phyloP scores from a whole-genome alignment of 2,113 vertebrate species.

The Motacilla tschutschensis region DNA sequence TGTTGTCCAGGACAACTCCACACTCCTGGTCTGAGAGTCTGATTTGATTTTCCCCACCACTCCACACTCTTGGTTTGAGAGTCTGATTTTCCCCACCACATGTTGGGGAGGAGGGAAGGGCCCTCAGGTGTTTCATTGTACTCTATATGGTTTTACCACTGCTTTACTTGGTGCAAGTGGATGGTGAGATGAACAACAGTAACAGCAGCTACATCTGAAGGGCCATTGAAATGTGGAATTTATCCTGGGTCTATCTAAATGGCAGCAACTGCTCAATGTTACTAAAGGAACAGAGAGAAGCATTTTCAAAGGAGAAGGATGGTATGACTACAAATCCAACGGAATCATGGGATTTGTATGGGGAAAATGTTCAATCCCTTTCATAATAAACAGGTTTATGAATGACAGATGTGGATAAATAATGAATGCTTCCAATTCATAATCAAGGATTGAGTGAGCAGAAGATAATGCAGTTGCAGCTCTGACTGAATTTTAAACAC shows the following conservation, averaged over 20 bases:
- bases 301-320: constrained; percentile 18
- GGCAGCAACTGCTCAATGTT: background rate
- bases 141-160: background rate
- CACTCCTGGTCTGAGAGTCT: background rate
- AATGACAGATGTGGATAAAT: constrained; percentile 43
- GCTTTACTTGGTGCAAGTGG: background rate
- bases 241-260: background rate
- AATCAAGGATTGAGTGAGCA: background rate
- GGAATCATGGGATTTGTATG: constrained; percentile 21
- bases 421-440: constrained; percentile 6
- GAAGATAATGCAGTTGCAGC: background rate
- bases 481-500: constrained; percentile 28
- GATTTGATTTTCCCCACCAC: background rate
- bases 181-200: rapidly evolving
- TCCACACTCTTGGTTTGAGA: background rate
- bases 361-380: constrained; percentile 11
- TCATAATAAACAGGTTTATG: constrained; percentile 55
- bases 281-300: background rate
- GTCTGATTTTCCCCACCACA: background rate
- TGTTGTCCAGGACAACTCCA: background rate
- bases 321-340: background rate
- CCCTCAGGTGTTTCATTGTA: background rate
- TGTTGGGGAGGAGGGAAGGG: rapidly evolving
- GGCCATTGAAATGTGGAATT: background rate
- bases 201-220: background rate